Conservation (phyloP, 2,888 invertebrate genomes). For the Oscheius sp. region DNA sequence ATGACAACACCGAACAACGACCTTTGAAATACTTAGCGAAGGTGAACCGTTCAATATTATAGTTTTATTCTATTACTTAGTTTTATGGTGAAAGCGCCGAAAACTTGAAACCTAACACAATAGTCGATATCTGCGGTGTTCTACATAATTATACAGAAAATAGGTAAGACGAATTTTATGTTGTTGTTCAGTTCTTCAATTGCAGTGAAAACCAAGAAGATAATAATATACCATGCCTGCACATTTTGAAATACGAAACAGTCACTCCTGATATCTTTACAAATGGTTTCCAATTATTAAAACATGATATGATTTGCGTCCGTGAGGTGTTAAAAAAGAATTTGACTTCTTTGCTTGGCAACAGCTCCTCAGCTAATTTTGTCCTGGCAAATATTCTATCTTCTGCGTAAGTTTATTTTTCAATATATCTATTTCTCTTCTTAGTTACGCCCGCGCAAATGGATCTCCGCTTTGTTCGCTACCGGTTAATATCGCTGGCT, state of each 20-base stretch:
- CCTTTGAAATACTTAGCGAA: no score
- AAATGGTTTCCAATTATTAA: neutral
- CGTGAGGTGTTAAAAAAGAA: constrained; percentile 6
- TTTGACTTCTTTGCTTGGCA: constrained; percentile 17
- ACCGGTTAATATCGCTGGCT: constrained; percentile 30
- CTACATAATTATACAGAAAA: constrained; percentile 6
- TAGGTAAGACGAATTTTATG: neutral
- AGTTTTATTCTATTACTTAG: neutral
- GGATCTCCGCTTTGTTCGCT: constrained; percentile 30
- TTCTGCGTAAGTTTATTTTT: constrained; percentile 23
- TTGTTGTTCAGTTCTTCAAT: neutral
- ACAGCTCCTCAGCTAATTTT: constrained; percentile 20
- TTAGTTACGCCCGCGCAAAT: constrained; percentile 34
- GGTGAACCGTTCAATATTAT: no score
- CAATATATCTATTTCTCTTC: neutral
- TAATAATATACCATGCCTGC: neutral
- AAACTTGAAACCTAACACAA: constrained; percentile 26
- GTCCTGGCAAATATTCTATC: constrained; percentile 26
- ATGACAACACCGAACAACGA: neutral
- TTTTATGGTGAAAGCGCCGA: constrained; percentile 22
- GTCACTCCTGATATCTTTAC: neutral
- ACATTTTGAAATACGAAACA: constrained; percentile 15
- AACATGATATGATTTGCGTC: constrained; percentile 14
- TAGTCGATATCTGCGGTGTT: constrained; percentile 26
- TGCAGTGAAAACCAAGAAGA: neutral